A percentile compares a stretch with the other conserved stretches of the same genome.
Evolutionary conservation across 2,113 vertebrate species (phyloP).

Genomic region (Anhinga rufa): DNA sequence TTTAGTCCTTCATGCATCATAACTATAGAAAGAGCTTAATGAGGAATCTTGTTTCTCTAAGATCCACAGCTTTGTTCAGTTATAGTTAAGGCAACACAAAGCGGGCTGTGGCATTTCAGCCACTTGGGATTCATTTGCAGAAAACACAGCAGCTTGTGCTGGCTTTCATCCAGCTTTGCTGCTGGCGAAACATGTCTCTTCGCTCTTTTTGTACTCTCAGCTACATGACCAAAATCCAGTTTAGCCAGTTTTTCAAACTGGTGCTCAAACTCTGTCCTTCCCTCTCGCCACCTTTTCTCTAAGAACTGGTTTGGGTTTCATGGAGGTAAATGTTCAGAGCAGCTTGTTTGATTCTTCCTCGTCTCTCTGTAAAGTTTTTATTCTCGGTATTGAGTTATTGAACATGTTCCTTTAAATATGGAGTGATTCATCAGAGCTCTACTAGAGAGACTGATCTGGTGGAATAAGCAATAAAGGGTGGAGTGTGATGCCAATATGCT

Average conservation of each 20-base stretch:
- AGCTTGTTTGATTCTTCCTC: neutral
- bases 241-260: conserved; percentile 54
- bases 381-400: neutral
- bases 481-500: neutral
- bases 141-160: neutral
- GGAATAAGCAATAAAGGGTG: neutral
- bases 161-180: conserved; percentile 44
- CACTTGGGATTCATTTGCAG: conserved; percentile 13
- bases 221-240: conserved; percentile 42
- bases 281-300: neutral
- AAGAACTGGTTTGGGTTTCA: neutral
- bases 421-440: neutral
- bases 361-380: neutral
- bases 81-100: neutral
- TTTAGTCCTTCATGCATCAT: neutral
- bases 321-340: neutral
- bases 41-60: neutral
- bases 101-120: neutral
- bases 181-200: conserved; percentile 24
- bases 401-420: neutral
- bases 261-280: neutral
- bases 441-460: neutral
- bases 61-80: neutral
- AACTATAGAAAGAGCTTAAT: neutral
- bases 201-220: conserved; percentile 27